These are phyloP conservation scores for Narcine bancroftii DNA, from an alignment of 2,113 vertebrate species.

Conservation along the genomic window DNA sequence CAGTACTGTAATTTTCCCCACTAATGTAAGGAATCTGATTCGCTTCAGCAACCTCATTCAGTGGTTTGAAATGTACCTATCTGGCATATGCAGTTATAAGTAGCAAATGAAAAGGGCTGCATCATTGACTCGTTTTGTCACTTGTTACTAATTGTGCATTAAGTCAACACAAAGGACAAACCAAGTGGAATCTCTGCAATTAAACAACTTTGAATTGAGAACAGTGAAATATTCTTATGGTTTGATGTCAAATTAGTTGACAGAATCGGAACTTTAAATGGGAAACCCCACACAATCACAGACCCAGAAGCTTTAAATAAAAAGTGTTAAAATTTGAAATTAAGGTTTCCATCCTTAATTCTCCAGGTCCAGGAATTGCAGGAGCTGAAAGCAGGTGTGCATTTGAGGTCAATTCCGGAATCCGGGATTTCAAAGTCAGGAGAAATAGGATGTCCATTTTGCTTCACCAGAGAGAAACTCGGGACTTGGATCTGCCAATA, in stretches of 20 bases:
- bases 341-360: conserved; percentile 62
- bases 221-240: neutral
- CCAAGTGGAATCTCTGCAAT: neutral
- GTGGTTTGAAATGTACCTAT: neutral
- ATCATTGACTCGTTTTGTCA: neutral
- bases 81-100: neutral
- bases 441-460: conserved; percentile 63
- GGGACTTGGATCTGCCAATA: conserved; percentile 70
- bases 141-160: neutral
- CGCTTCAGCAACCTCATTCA: neutral
- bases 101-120: neutral
- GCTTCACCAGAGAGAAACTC: conserved; percentile 78
- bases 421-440: conserved; percentile 77
- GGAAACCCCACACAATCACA: too few relatives aligned
- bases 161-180: neutral
- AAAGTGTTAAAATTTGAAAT: neutral
- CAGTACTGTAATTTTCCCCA: neutral
- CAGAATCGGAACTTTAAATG: neutral
- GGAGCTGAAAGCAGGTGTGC: conserved; percentile 75
- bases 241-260: neutral
- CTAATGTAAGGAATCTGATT: neutral
- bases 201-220: neutral
- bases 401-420: conserved; percentile 72
- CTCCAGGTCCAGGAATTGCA: conserved; percentile 75
- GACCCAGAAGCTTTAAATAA: neutral